phyloP scores from a whole-genome alignment of 2,113 vertebrate species.

The Globicephala melas region DNA sequence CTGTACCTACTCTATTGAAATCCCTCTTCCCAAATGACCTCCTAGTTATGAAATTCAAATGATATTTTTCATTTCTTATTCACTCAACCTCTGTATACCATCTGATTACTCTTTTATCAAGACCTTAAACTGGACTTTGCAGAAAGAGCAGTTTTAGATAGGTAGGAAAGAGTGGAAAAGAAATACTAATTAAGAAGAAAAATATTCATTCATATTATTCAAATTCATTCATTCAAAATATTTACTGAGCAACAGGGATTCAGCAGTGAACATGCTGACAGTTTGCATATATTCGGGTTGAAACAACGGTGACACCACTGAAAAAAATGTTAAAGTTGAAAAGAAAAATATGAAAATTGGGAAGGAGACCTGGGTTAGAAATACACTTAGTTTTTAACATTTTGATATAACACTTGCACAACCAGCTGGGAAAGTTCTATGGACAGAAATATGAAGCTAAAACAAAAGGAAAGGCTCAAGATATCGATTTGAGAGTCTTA shows the following conservation, averaged over 20 bases:
- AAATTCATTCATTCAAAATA: conserved; percentile 26
- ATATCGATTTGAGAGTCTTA: neutral
- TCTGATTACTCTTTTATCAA: neutral
- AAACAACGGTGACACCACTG: neutral
- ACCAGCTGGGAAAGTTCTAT: neutral
- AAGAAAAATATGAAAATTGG: neutral
- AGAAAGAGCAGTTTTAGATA: neutral
- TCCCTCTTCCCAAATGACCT: neutral
- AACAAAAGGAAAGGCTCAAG: neutral
- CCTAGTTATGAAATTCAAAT: neutral
- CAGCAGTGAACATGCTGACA: neutral
- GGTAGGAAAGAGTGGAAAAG: neutral
- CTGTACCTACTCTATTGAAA: neutral
- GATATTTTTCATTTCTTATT: neutral
- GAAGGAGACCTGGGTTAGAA: neutral
- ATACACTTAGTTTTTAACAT: conserved; percentile 14
- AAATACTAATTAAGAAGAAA: neutral
- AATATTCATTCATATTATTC: neutral
- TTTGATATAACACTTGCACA: neutral
- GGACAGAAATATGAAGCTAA: neutral
- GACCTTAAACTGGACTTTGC: neutral
- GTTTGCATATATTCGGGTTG: neutral
- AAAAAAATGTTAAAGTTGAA: neutral
- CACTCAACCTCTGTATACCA: neutral
- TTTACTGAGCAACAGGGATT: conserved; percentile 14